These are phyloP conservation scores for Microchirus variegatus DNA, from an alignment of 2,797 vertebrate genomes.

Conservation along the genomic window DNA sequence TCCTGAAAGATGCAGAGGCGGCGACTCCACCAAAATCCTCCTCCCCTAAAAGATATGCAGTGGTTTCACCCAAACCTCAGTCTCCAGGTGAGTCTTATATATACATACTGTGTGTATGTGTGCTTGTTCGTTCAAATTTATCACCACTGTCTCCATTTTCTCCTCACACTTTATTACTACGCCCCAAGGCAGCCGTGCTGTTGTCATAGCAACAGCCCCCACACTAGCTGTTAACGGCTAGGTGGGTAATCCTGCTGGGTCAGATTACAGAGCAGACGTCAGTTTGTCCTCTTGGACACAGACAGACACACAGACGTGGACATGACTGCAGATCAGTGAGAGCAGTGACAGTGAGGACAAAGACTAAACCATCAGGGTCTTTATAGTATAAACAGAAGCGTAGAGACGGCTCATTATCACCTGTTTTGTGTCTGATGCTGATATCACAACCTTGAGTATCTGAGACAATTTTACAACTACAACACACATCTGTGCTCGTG, in stretches of 20 bases:
- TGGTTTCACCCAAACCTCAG: conserved; percentile 87
- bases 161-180: conserved; percentile 37
- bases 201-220: conserved; percentile 75
- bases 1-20: conserved; percentile 83
- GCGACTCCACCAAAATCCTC: conserved; percentile 78
- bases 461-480: too few species aligned
- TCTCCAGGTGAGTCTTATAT: conserved; percentile 86
- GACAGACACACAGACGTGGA: background rate
- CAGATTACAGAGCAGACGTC: conserved; percentile 47
- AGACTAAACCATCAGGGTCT: too few species aligned
- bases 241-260: conserved; percentile 38
- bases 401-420: too few species aligned
- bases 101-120: conserved; percentile 14
- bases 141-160: background rate
- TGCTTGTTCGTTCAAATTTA: conserved; percentile 40
- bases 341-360: background rate
- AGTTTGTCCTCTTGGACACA: conserved; percentile 20
- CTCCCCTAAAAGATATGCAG: conserved; percentile 87
- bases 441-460: too few species aligned
- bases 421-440: too few species aligned
- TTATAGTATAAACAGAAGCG: too few species aligned
- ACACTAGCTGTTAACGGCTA: conserved; percentile 21
- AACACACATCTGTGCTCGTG: too few species aligned
- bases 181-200: conserved; percentile 40
- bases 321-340: background rate